phyloP scores from a whole-genome alignment of 2,797 vertebrate genomes.

The Ciconia nigra region DNA sequence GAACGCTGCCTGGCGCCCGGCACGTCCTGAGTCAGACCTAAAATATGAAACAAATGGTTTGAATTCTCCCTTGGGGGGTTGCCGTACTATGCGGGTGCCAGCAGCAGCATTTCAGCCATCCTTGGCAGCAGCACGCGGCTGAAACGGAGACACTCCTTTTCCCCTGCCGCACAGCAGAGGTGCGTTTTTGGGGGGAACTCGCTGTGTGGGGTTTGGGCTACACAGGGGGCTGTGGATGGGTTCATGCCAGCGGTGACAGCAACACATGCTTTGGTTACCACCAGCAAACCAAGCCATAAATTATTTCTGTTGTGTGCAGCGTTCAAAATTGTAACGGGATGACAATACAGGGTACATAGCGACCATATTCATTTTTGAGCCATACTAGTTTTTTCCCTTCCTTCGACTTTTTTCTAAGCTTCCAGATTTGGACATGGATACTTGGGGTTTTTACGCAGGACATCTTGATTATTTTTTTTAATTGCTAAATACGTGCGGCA shows the following conservation, averaged over 20 bases:
- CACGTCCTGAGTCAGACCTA: neutral
- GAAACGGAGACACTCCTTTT: accelerated
- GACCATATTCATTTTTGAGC: accelerated
- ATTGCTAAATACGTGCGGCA: accelerated
- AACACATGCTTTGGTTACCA: neutral
- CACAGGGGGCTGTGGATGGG: neutral
- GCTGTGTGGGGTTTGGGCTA: accelerated
- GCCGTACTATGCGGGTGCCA: neutral
- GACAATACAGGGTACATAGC: accelerated
- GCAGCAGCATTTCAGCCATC: neutral
- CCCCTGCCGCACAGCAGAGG: accelerated
- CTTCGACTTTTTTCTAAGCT: neutral
- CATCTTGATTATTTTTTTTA: accelerated
- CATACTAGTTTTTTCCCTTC: accelerated
- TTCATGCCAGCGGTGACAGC: neutral
- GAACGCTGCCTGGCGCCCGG: neutral
- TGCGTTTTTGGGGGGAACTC: neutral
- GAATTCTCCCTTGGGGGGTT: neutral
- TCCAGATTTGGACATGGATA: neutral
- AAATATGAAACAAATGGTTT: conserved; percentile 32
- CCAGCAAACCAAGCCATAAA: neutral
- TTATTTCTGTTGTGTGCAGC: accelerated
- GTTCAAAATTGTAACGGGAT: neutral
- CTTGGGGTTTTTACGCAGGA: accelerated
- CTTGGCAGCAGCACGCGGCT: neutral